Evolutionary conservation across 1,140 invertebrate species (phyloP), one percentile per base, ranked within the genome.

Genomic region (Zaprionus camerounensis): DNA sequence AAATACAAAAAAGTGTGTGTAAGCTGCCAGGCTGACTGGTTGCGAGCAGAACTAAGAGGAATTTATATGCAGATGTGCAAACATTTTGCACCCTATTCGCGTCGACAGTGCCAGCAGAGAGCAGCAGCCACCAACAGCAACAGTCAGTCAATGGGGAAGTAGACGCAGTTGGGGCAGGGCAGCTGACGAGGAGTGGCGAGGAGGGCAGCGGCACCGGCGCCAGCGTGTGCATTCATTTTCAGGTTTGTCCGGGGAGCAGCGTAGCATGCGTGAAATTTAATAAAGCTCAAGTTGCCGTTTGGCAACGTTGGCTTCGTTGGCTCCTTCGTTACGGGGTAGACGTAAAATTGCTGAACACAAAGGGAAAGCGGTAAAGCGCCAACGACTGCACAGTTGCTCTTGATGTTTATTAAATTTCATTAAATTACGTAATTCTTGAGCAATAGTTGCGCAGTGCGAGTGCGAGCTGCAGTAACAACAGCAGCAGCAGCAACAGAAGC

Each of bases 41-140:
- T 83, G 84, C 71, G 71, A 79, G 80, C 85, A 85, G 79, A 90
- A 88, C 85, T 85, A 83, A 84, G 79, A 81, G 85, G 81, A 88
- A 88, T 88, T 88, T 88, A 88, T 88, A 88, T 88, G 85, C 85
- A 88, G 85, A 88, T 88, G 85, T 81, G 85, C 80, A 90, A 88
- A 80, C 85, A 90, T 81, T 88, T 88, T 85, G 85, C 85, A 88
- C 85, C 85, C 85, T 68, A 88, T 88, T 88, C 85, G 76, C 78
- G 59, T 61, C 72, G 59, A 53, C 76, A 49, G 63, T 20, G 31
- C 41, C 63, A 78, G 65, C 77, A 59, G 57, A 46, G 34, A 69
- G 56, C 61, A 68, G 49, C 31, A 44, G 59, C 46, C 31, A 64
- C 17, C 49, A 61, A 34, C 49, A 70, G 49, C 72, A 51, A 26